Percentiles rank a stretch among this genome's conserved stretches.
These are phyloP conservation scores for Psephotus haematonotus DNA, from an alignment of 2,113 vertebrate species.

Conservation along the genomic window DNA sequence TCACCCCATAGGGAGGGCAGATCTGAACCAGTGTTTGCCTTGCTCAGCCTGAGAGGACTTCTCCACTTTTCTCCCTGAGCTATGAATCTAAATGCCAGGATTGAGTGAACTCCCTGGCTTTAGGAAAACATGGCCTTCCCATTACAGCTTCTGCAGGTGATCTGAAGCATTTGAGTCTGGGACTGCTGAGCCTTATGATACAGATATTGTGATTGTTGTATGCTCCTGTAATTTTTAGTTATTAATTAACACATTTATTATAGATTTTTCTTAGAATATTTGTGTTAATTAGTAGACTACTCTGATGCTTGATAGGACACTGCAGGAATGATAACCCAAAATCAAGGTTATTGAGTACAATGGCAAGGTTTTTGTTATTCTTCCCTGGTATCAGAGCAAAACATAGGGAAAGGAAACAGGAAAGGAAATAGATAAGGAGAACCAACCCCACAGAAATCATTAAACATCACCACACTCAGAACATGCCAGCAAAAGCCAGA, in stretches of 20 bases:
- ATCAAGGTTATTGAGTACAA: not conserved
- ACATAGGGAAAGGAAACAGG: not conserved
- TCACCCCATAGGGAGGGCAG: not conserved
- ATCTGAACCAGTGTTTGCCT: not conserved
- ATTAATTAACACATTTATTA: not conserved
- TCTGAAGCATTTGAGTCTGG: not conserved
- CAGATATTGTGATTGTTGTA: not conserved
- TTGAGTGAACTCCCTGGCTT: not conserved
- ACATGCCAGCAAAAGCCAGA: not conserved
- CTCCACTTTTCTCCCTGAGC: not conserved
- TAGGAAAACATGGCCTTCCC: not conserved
- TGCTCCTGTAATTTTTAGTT: not conserved
- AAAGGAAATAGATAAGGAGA: not conserved
- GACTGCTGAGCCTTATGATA: not conserved
- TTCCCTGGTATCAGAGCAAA: not conserved
- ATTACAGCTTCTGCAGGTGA: not conserved
- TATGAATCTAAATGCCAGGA: not conserved
- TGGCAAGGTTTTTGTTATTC: not conserved
- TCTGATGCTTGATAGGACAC: not conserved
- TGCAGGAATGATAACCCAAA: not conserved
- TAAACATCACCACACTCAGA: not conserved
- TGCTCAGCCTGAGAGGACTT: accelerated
- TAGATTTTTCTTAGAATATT: not conserved
- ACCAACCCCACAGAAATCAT: not conserved
- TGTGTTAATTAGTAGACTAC: not conserved